These are phyloP conservation scores for Phymanthus crucifer DNA, from an alignment of 92 coral and sea anemone species.

Conservation along the genomic window DNA sequence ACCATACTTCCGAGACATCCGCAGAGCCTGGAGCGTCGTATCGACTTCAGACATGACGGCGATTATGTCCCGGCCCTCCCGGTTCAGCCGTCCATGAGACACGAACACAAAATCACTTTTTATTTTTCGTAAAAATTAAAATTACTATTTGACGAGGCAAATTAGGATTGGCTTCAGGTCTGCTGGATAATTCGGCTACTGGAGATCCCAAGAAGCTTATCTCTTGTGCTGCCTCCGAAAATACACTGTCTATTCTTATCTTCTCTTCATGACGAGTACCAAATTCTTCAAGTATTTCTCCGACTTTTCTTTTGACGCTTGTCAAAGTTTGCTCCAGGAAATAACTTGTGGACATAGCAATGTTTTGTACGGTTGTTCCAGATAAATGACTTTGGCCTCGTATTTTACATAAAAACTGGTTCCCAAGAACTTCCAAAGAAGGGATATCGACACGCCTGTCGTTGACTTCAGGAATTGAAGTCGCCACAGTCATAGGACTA, in stretches of 20 bases:
- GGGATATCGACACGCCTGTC: background rate
- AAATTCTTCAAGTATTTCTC: constrained; percentile 13
- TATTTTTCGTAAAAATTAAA: background rate
- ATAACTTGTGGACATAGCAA: constrained; percentile 25
- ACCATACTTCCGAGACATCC: too few relatives aligned
- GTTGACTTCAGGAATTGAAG: constrained; percentile 1
- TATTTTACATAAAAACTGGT: constrained; percentile 9
- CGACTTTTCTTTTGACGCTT: constrained; percentile 18
- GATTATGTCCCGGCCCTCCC: too few relatives aligned
- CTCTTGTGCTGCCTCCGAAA: constrained; percentile 23
- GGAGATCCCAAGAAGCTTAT: constrained; percentile 23
- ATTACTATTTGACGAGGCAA: background rate
- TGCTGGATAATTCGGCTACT: constrained; percentile 12
- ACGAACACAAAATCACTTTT: background rate
- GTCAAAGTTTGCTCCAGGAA: constrained; percentile 7
- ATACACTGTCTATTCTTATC: constrained; percentile 9
- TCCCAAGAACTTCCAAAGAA: background rate
- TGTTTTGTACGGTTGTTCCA: constrained; percentile 17
- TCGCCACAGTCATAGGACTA: background rate
- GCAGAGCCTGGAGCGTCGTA: too few relatives aligned
- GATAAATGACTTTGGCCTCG: constrained; percentile 16
- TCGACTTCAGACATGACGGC: too few relatives aligned
- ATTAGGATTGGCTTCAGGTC: background rate
- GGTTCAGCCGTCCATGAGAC: too few relatives aligned
- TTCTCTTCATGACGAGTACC: constrained; percentile 7